These are phyloP conservation scores for Nothobranchius furzeri DNA, from an alignment of 2,113 vertebrate genomes.

Conservation along the genomic window DNA sequence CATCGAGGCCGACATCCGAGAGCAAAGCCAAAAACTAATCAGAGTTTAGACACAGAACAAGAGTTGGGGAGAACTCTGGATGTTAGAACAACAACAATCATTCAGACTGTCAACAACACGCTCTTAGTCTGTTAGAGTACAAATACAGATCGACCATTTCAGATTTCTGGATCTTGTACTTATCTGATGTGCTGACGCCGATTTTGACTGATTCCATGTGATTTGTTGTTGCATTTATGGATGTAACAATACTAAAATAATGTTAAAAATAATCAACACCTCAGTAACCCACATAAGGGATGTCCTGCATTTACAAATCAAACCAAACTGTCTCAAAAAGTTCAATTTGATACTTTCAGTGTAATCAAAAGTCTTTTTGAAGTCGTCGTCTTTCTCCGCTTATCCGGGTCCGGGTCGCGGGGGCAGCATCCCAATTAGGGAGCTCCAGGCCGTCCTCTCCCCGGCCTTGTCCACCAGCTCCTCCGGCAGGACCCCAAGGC, in stretches of 20 bases:
- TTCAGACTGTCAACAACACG: slow-evolving; percentile 11
- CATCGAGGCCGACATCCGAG: slow-evolving; percentile 29
- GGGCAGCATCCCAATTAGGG: too few relatives aligned
- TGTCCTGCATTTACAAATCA: not conserved
- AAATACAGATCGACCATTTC: not conserved
- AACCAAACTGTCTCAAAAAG: not conserved
- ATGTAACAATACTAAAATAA: too few relatives aligned
- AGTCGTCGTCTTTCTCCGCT: too few relatives aligned
- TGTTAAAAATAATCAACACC: not conserved
- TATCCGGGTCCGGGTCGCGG: too few relatives aligned
- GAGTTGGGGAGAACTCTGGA: slow-evolving; percentile 11
- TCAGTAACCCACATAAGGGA: not conserved
- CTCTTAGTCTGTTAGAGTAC: not conserved
- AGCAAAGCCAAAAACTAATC: slow-evolving; percentile 30
- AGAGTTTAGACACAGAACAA: slow-evolving; percentile 27
- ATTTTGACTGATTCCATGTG: too few relatives aligned
- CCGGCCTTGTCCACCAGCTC: too few relatives aligned
- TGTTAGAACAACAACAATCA: slow-evolving; percentile 9
- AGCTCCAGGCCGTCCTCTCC: too few relatives aligned
- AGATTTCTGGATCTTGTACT: too few relatives aligned
- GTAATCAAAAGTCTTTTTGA: not conserved
- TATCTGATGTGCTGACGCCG: too few relatives aligned
- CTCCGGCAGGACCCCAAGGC: too few relatives aligned
- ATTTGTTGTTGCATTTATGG: too few relatives aligned
- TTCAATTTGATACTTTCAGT: not conserved